phyloP scores from a whole-genome alignment of 2,888 invertebrate genomes.

The Drosophila longiperda region DNA sequence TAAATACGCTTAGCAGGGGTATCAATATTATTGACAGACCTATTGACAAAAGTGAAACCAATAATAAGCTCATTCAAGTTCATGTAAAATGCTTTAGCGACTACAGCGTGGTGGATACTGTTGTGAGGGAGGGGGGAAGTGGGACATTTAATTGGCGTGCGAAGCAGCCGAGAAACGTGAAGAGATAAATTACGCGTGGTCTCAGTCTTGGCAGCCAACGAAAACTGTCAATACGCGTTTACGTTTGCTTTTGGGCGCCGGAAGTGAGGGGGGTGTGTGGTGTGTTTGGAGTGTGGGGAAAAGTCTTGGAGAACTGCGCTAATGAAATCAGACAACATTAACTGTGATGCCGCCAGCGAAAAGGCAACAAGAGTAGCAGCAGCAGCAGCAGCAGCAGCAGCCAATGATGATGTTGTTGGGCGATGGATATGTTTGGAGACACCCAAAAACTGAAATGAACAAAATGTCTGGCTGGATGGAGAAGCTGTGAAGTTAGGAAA shows the following conservation, averaged over 20 bases:
- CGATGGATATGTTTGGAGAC: constrained; percentile 11
- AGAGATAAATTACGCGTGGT: constrained; percentile 72
- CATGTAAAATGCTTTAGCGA: constrained; percentile 68
- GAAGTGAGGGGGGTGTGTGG: neutral
- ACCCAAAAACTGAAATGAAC: constrained; percentile 12
- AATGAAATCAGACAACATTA: constrained; percentile 79
- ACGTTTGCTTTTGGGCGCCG: neutral
- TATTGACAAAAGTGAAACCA: constrained; percentile 53
- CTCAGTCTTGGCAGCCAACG: constrained; percentile 23
- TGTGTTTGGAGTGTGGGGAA: neutral
- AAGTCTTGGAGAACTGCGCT: constrained; percentile 52
- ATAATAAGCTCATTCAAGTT: constrained; percentile 79
- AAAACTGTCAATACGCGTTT: constrained; percentile 68
- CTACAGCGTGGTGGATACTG: neutral
- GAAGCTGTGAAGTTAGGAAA: too few species aligned
- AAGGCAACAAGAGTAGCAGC: constrained; percentile 28
- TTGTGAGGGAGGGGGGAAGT: neutral
- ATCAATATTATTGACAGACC: constrained; percentile 72
- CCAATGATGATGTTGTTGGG: neutral
- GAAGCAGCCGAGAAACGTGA: constrained; percentile 58
- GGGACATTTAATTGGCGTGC: constrained; percentile 66
- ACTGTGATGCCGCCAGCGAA: constrained; percentile 65
- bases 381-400: constrained; percentile 14
- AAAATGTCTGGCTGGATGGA: neutral
- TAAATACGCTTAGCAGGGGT: constrained; percentile 65